Evolutionary conservation across 2,113 vertebrate genomes (phyloP).

Genomic region (Bucco capensis): DNA sequence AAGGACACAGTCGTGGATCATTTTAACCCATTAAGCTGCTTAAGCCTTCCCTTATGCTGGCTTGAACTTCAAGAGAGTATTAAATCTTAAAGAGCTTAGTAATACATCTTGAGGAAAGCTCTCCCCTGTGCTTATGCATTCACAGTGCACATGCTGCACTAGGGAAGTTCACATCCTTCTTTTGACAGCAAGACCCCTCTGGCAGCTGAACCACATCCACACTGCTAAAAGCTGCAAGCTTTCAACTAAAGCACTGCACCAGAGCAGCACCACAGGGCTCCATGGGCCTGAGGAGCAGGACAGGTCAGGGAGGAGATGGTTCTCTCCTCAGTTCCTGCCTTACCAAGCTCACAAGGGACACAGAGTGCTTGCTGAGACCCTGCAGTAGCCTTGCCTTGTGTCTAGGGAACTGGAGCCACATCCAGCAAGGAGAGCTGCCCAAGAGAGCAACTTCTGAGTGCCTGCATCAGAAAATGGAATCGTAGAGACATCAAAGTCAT

Average conservation of each 20-base stretch:
- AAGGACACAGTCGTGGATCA: slow-evolving; percentile 64
- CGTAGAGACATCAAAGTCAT: background rate
- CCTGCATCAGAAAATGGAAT: background rate
- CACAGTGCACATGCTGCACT: background rate
- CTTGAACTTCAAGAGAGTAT: slow-evolving; percentile 52
- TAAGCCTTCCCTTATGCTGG: slow-evolving; percentile 41
- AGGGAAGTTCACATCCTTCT: background rate
- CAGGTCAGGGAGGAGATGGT: background rate
- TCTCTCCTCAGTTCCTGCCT: background rate
- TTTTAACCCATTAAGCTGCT: slow-evolving; percentile 67
- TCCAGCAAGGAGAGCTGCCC: background rate
- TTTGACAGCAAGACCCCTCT: background rate
- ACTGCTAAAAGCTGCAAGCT: background rate
- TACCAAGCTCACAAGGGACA: background rate
- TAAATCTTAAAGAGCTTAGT: slow-evolving; percentile 66
- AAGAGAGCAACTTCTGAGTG: background rate
- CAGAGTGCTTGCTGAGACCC: accelerated
- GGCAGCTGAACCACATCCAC: background rate
- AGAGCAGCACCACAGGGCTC: background rate
- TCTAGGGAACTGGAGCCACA: background rate
- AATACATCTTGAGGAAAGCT: slow-evolving; percentile 42
- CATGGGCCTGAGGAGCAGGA: background rate
- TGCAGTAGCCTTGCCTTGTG: background rate
- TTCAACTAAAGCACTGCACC: background rate
- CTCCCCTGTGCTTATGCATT: background rate